phyloP scores from a whole-genome alignment of 2,888 invertebrate genomes.

The Hypomecis punctinalis region DNA sequence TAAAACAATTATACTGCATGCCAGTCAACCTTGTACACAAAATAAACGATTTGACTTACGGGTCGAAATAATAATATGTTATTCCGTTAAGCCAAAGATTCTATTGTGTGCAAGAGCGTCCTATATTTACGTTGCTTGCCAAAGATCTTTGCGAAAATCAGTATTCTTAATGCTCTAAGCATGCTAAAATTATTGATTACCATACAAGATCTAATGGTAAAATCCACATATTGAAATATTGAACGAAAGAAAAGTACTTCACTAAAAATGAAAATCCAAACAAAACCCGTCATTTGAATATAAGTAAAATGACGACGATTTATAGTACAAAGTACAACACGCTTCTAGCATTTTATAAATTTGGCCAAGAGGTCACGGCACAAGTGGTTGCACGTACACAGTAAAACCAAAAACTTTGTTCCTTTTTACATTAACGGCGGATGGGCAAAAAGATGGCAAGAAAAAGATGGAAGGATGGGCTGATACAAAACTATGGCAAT shows the following conservation, averaged over 20 bases:
- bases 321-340: too few species aligned
- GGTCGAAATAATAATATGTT: neutral
- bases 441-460: slow-evolving; percentile 10
- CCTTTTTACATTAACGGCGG: too few species aligned
- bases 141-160: neutral
- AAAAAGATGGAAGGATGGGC: slow-evolving; percentile 14
- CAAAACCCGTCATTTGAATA: too few species aligned
- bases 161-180: neutral
- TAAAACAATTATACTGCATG: slow-evolving; percentile 24
- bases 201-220: neutral
- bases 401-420: too few species aligned
- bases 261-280: neutral
- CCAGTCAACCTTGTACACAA: slow-evolving; percentile 3
- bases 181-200: slow-evolving; percentile 8
- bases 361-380: too few species aligned
- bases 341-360: too few species aligned
- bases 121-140: neutral
- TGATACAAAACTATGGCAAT: slow-evolving; percentile 32
- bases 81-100: neutral
- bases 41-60: neutral
- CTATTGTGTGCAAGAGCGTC: neutral
- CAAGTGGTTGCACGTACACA: too few species aligned
- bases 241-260: neutral
- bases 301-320: too few species aligned
- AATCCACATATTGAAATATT: neutral